Evolutionary conservation across 2,888 invertebrate genomes (phyloP), one percentile per base, ranked within the genome.

Genomic region (Protula sp.): DNA sequence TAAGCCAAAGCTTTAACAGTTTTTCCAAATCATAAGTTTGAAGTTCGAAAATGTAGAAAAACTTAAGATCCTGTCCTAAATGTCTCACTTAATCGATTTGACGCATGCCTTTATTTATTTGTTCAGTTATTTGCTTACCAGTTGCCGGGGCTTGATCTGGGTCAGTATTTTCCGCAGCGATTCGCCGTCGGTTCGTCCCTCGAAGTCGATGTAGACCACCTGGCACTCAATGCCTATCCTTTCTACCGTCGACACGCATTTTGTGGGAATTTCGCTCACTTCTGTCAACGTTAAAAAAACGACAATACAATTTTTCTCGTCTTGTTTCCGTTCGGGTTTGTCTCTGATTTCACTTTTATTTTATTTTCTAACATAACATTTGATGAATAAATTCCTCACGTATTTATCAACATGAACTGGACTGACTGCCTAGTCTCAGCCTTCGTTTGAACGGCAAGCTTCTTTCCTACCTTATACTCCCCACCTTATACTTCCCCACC

Each of bases 121-220:
- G n/a, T n/a, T n/a, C n/a, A n/a, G n/a, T n/a, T n/a, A n/a, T n/a
- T 14, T 38, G 38, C 70, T 65, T 63, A 80, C 79, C 72, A 94
- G 84, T 59, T 92, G 87, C 54, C 91, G 83, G 0, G 94, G 94
- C 75, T 89, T 87, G 62, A 93, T 84, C 67, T 79, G 79, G 38
- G 72, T 71, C 3, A 95, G 83, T 54, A 95, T 89, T 71, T 94
- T 89, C 67, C 83, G 83, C 62, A 86, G 82, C 5, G 85, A 85
- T 64, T 86, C 86, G 5, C 85, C 85, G 70, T 87, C 87, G 1
- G 85, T 85, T 4, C 85, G 85, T 0, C 99, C 99, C 78, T 99
- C 98, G 78, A 99, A 91, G 82, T 99, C 99, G 63, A 99, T 97
- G 76, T 92, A 97, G 69, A 91, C 89, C 4, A 98, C 87, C 73